These are phyloP conservation scores for Rissa tridactyla DNA, from an alignment of 2,113 vertebrate species.

Conservation along the genomic window DNA sequence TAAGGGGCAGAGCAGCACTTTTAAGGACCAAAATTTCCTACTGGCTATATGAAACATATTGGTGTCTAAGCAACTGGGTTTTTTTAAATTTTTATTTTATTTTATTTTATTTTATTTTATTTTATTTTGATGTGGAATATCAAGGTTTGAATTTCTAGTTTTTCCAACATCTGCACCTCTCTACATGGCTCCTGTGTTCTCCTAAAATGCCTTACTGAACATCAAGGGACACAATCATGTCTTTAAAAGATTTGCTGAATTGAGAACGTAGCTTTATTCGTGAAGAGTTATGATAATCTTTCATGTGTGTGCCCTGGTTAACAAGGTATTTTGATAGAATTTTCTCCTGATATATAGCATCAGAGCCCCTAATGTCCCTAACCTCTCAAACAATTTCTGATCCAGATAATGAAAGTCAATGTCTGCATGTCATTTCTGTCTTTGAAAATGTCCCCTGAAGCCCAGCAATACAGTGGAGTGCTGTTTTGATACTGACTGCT, in stretches of 20 bases:
- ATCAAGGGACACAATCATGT: not conserved
- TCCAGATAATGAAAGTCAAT: not conserved
- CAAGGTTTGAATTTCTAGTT: not conserved
- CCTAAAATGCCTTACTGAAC: not conserved
- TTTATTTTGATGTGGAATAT: not conserved
- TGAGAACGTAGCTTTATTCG: not conserved
- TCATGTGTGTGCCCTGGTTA: not conserved
- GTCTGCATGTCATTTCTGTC: not conserved
- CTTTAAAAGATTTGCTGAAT: not conserved
- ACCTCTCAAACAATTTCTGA: not conserved
- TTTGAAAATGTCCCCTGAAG: constrained; percentile 10
- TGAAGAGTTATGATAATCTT: not conserved
- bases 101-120: not conserved
- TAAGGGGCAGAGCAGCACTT: not conserved
- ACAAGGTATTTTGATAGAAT: not conserved
- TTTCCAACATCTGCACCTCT: not conserved
- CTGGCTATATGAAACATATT: not conserved
- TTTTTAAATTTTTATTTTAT: not conserved
- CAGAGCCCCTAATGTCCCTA: not conserved
- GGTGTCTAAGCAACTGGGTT: not conserved
- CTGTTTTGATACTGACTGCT: not conserved
- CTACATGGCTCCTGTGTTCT: not conserved
- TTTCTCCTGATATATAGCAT: not conserved
- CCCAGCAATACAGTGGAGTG: not conserved
- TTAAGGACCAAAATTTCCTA: not conserved